Base-by-base conservation (phyloP, 2,113 vertebrate genomes). In the Elgaria multicarinata region DNA sequence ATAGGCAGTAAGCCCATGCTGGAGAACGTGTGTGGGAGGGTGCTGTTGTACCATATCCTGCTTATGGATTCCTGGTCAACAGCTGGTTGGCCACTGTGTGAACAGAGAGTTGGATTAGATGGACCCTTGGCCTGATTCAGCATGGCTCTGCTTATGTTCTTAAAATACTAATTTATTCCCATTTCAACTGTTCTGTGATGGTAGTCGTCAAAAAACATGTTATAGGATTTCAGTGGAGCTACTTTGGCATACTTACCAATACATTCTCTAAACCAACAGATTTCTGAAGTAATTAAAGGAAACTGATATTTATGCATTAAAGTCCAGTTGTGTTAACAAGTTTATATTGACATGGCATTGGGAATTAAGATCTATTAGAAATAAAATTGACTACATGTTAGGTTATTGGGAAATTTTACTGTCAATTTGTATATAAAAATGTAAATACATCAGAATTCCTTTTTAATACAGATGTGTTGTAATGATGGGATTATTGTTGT, bases 381-480 rank as follows among this genome's bases (percentile, higher is more conserved):
- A 78, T 83, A 78, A 75, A 83, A 44, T 26, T 76, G 83, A 0
- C 0, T 0, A 0, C 76, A 86, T 74, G 20, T n/a, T 82, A 80
- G 44, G 50, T 85, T 75, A 77, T 28, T 77, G 74, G 80, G 78
- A 0, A 69, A 89, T 80, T 90, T 92, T 83, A 90, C 20, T 82
- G 88, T 78, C 64, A 67, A 76, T 75, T 1, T 72, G 2, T 67
- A 44, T 64, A 79, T 81, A 62, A 58, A 81, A 88, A 85, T 83
- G 50, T 87, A 93, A 93, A 94, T 89, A 92, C 81, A 87, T 12
- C 31, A 92, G 69, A 76, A 90, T 91, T 86, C 69, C 44, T 66
- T 66, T 90, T 87, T 71, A 78, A 87, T 83, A 90, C 78, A 91
- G 82, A 76, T 79, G 4, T 89, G 69, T 33, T 90, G 58, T 87